These are phyloP conservation scores for Syngnathoides biaculeatus DNA, from an alignment of 2,113 vertebrate species.

Conservation along the genomic window DNA sequence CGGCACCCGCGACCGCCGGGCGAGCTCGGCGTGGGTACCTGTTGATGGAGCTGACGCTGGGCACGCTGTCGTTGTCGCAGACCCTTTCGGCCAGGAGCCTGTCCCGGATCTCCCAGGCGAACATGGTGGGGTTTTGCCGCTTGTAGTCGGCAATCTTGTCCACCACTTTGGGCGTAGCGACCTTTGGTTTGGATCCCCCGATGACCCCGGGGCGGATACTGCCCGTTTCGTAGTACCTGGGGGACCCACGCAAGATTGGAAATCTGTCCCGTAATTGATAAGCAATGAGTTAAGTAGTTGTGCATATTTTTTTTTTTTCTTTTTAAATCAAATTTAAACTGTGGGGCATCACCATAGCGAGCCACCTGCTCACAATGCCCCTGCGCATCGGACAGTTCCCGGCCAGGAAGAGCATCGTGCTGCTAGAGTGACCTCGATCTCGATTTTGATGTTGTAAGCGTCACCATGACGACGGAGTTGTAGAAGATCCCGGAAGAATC, in stretches of 20 bases:
- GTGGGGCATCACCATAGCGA: no score
- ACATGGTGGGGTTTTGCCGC: conserved; percentile 99
- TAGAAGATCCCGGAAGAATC: no score
- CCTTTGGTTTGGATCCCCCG: conserved; percentile 99
- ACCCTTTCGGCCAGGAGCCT: conserved; percentile 93
- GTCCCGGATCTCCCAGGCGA: conserved; percentile 99
- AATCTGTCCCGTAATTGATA: not conserved
- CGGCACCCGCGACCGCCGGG: no score
- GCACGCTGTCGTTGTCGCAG: conserved; percentile 97
- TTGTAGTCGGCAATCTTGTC: conserved; percentile 99
- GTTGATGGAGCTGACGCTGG: conserved; percentile 99
- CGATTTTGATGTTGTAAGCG: no score
- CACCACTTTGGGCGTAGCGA: conserved; percentile 99
- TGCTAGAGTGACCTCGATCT: no score
- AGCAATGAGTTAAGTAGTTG: no score
- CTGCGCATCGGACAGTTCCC: no score
- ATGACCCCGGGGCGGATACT: conserved; percentile 98
- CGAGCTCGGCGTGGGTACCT: conserved; percentile 71
- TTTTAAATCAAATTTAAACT: no score
- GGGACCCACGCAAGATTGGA: not conserved
- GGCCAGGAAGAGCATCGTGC: no score
- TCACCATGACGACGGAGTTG: no score
- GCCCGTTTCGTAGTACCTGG: conserved; percentile 97
- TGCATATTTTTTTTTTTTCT: no score
- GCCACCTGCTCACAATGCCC: no score